phyloP scores from a whole-genome alignment of 2,797 vertebrate genomes.

The Phyllotis vaccarum region DNA sequence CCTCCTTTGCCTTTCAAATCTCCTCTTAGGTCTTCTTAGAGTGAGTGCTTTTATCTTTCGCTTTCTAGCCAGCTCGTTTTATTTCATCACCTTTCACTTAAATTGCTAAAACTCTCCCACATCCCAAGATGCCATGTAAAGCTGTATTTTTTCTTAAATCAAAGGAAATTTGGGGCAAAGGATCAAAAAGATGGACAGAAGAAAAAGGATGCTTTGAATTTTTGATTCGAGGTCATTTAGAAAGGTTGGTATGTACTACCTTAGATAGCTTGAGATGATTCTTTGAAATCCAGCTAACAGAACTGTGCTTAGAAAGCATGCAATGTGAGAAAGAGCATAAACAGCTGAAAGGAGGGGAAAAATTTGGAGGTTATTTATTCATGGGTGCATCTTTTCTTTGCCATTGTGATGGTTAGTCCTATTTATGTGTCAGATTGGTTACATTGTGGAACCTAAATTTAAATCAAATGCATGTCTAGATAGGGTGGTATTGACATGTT shows the following conservation, averaged over 20 bases:
- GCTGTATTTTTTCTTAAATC: not conserved
- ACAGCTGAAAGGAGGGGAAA: not conserved
- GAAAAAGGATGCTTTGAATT: constrained; percentile 48
- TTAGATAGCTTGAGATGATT: not conserved
- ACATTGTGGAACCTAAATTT: not conserved
- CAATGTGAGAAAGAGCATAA: not conserved
- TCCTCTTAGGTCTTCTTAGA: constrained; percentile 37
- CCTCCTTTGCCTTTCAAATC: constrained; percentile 55
- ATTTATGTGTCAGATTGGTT: not conserved
- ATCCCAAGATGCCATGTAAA: constrained; percentile 49
- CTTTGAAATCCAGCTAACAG: not conserved
- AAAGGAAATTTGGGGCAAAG: constrained; percentile 26
- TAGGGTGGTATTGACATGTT: not conserved
- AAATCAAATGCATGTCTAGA: not conserved
- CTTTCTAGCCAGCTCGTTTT: constrained; percentile 53
- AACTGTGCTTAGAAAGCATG: not conserved
- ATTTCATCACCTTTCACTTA: constrained; percentile 30
- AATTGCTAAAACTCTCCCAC: constrained; percentile 24
- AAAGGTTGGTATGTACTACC: not conserved
- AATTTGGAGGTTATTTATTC: not conserved
- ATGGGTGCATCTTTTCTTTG: not conserved
- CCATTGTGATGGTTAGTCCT: not conserved
- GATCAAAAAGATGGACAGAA: constrained; percentile 4
- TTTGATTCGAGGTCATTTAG: constrained; percentile 22
- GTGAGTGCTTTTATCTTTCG: constrained; percentile 52